These are phyloP conservation scores for Polypterus bichir DNA, from an alignment of 2,113 vertebrate species.

Conservation along the genomic window DNA sequence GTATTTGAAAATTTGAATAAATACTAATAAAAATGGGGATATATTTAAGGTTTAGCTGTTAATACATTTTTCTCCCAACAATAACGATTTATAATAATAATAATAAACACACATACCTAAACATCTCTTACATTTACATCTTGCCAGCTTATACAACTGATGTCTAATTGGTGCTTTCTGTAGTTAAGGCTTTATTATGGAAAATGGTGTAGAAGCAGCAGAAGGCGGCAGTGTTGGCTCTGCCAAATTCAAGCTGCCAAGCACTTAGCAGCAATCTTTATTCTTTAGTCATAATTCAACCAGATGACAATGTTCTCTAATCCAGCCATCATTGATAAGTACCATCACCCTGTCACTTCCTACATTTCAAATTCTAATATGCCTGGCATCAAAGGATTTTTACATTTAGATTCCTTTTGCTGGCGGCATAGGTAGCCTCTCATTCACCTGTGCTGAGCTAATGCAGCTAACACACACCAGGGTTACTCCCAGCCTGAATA, in stretches of 20 bases:
- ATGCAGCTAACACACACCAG: slow-evolving; percentile 70
- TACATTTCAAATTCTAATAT: slow-evolving; percentile 74
- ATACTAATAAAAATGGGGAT: neutral
- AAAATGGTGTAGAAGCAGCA: slow-evolving; percentile 20
- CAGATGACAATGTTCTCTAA: slow-evolving; percentile 74
- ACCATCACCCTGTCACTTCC: slow-evolving; percentile 78
- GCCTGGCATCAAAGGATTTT: slow-evolving; percentile 75
- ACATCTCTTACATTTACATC: too few species aligned
- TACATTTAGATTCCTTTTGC: slow-evolving; percentile 77
- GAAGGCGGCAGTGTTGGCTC: slow-evolving; percentile 49
- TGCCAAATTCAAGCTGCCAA: slow-evolving; percentile 32
- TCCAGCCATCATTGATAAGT: slow-evolving; percentile 75
- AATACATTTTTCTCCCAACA: too few species aligned
- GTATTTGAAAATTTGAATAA: neutral
- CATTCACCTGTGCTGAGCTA: slow-evolving; percentile 72
- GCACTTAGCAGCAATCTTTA: slow-evolving; percentile 53
- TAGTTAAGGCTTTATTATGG: too few species aligned
- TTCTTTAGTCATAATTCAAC: slow-evolving; percentile 69
- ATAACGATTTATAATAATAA: too few species aligned
- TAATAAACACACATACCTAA: too few species aligned
- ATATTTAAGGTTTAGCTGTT: too few species aligned
- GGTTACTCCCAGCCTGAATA: slow-evolving; percentile 77
- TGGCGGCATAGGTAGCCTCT: slow-evolving; percentile 65
- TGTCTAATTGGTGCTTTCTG: too few species aligned
- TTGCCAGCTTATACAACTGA: too few species aligned